Conservation (phyloP, 2,113 vertebrate species). For the Plectropomus leopardus region DNA sequence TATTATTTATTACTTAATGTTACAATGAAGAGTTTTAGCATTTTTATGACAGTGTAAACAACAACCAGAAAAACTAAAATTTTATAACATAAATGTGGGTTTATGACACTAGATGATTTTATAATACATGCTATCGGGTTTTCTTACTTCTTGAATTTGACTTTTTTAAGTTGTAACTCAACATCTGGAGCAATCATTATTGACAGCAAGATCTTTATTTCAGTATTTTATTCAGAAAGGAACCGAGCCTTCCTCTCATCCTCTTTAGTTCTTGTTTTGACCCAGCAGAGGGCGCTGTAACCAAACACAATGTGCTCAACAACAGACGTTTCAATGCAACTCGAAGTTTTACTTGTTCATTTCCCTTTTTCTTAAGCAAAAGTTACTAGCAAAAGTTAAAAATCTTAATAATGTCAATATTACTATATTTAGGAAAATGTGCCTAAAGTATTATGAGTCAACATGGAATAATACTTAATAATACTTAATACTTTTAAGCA, state of each 20-base stretch:
- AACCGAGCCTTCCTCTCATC: neutral
- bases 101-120: neutral
- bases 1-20: neutral
- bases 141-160: neutral
- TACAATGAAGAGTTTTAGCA: no score
- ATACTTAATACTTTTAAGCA: no score
- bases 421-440: neutral
- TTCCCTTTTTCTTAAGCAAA: neutral
- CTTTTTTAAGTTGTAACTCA: neutral
- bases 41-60: neutral
- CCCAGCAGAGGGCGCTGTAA: constrained; percentile 39
- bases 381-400: no score
- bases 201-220: neutral
- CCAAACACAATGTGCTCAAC: neutral
- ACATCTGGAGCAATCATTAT: no score
- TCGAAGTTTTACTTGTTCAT: neutral
- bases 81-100: no score
- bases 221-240: neutral
- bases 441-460: no score
- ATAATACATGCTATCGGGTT: neutral
- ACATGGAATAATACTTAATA: no score
- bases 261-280: neutral
- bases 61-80: neutral
- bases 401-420: no score
- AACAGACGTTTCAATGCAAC: neutral